These are phyloP conservation scores for Melanostoma scalare DNA, from an alignment of 2,888 invertebrate genomes.

Conservation along the genomic window DNA sequence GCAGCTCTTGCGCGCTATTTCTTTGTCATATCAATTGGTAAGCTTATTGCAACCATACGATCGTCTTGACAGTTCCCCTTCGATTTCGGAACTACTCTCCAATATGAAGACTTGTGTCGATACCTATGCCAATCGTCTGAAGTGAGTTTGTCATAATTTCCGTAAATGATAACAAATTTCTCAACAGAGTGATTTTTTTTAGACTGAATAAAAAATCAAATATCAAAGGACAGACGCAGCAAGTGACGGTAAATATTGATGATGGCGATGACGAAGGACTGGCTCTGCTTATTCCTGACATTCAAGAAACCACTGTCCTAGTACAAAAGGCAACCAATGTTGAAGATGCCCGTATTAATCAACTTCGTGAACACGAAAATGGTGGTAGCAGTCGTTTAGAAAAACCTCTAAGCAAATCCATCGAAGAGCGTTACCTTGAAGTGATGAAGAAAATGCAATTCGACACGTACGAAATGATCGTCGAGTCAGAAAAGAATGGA, in stretches of 20 bases:
- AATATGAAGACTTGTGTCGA: slow-evolving; percentile 96
- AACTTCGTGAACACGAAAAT: slow-evolving; percentile 74
- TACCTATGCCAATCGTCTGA: slow-evolving; percentile 93
- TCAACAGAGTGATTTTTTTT: slow-evolving; percentile 53
- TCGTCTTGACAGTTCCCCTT: slow-evolving; percentile 83
- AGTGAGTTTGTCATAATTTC: slow-evolving; percentile 82
- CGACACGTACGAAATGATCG: slow-evolving; percentile 96
- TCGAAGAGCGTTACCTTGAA: slow-evolving; percentile 91
- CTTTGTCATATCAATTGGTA: slow-evolving; percentile 85
- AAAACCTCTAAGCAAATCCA: slow-evolving; percentile 83
- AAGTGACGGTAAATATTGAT: slow-evolving; percentile 83
- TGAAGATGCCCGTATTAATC: slow-evolving; percentile 77
- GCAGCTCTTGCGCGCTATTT: slow-evolving; percentile 90
- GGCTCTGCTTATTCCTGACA: slow-evolving; percentile 94
- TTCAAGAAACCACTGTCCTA: slow-evolving; percentile 85
- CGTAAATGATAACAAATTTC: not conserved
- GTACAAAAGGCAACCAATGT: slow-evolving; percentile 81
- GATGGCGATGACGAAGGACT: slow-evolving; percentile 94
- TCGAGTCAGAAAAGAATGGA: slow-evolving; percentile 88
- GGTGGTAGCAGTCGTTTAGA: slow-evolving; percentile 73
- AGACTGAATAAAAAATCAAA: slow-evolving; percentile 86
- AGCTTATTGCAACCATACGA: slow-evolving; percentile 86
- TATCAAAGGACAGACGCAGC: slow-evolving; percentile 81
- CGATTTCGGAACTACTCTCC: slow-evolving; percentile 89
- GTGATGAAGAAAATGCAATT: slow-evolving; percentile 95